These are phyloP conservation scores for Watsonalla binaria DNA, from an alignment of 2,888 invertebrate genomes.

Conservation along the genomic window DNA sequence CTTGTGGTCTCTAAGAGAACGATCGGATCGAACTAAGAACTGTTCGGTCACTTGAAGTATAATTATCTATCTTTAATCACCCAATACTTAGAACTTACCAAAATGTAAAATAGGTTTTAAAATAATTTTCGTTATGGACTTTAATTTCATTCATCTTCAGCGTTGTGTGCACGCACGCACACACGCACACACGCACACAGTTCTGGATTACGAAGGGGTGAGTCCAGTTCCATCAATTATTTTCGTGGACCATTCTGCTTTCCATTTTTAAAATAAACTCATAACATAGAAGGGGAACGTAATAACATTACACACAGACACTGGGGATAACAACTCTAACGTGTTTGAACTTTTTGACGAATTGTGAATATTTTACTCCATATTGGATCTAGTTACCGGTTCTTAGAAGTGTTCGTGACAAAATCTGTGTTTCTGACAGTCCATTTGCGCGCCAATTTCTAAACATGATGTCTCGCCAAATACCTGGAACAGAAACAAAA, in stretches of 20 bases:
- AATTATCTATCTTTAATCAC: no score
- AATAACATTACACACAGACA: constrained; percentile 56
- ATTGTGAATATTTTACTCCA: constrained; percentile 11
- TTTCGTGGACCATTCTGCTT: constrained; percentile 58
- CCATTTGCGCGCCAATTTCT: constrained; percentile 35
- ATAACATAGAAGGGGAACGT: constrained; percentile 47
- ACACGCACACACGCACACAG: no score
- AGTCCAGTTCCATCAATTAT: constrained; percentile 66
- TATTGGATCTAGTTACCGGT: constrained; percentile 34
- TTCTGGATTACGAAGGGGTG: constrained; percentile 67
- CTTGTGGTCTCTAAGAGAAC: no score
- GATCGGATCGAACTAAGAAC: no score
- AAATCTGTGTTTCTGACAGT: constrained; percentile 27
- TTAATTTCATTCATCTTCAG: not conserved
- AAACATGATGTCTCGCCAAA: constrained; percentile 32
- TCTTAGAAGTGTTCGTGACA: constrained; percentile 48
- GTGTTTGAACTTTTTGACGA: constrained; percentile 10
- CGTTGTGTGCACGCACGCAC: constrained; percentile 1
- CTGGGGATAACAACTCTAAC: constrained; percentile 10
- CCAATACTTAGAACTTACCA: no score
- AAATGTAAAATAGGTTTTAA: no score
- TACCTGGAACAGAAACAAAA: constrained; percentile 53
- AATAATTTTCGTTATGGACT: no score
- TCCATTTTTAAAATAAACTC: constrained; percentile 73
- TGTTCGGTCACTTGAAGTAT: no score